Evolutionary conservation across 2,888 invertebrate genomes (phyloP).

Genomic region (Tetropium fuscum): DNA sequence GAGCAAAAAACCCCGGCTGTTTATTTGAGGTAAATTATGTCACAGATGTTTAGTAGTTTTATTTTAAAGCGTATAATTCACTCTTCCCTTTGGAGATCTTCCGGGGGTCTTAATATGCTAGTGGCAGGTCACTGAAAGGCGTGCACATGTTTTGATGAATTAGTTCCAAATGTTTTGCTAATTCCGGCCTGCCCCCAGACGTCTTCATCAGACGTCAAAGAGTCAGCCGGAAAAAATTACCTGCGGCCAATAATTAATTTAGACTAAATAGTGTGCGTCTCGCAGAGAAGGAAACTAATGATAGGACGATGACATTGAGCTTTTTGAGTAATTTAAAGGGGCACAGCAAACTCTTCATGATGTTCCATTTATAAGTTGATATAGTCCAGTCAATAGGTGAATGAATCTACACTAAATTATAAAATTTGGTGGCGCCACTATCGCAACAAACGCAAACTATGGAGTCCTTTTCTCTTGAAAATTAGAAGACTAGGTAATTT

Average conservation of each 20-base stretch:
- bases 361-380: too few species aligned
- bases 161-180: slow-evolving; percentile 43
- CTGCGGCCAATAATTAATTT: slow-evolving; percentile 35
- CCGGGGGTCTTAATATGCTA: slow-evolving; percentile 14
- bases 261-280: slow-evolving; percentile 19
- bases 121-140: slow-evolving; percentile 20
- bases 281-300: slow-evolving; percentile 19
- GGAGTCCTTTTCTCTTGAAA: too few species aligned
- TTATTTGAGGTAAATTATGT: slow-evolving; percentile 13
- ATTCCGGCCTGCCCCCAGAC: slow-evolving; percentile 38
- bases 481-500: too few species aligned
- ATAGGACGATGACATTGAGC: slow-evolving; percentile 1
- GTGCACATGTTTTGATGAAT: slow-evolving; percentile 39
- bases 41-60: slow-evolving; percentile 14
- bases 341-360: too few species aligned
- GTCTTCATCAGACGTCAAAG: slow-evolving; percentile 38
- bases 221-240: slow-evolving; percentile 29
- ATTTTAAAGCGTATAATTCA: slow-evolving; percentile 22
- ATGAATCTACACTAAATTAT: too few species aligned
- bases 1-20: too few species aligned
- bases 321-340: too few species aligned
- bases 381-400: too few species aligned
- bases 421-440: too few species aligned
- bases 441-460: too few species aligned
- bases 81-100: slow-evolving; percentile 15